These are phyloP conservation scores for Cavia aperea DNA, from an alignment of 2,113 vertebrate genomes.

Conservation along the genomic window DNA sequence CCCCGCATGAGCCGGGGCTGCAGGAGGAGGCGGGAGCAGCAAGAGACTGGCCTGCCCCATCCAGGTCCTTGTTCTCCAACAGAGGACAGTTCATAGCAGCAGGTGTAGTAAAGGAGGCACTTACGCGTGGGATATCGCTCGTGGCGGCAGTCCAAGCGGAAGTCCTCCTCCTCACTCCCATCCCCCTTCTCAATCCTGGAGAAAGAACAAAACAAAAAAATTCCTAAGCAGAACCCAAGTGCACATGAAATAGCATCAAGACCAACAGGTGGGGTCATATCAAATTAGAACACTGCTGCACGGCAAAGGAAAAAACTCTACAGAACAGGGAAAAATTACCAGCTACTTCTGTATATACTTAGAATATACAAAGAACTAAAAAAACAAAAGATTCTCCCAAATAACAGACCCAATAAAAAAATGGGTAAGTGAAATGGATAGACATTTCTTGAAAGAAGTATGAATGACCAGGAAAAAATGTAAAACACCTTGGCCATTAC, in stretches of 20 bases:
- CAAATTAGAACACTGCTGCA: background rate
- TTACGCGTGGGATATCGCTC: conserved; percentile 79
- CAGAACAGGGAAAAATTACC: background rate
- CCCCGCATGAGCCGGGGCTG: background rate
- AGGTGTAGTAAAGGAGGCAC: conserved; percentile 29
- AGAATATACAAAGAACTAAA: background rate
- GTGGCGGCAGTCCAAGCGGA: conserved; percentile 76
- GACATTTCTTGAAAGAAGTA: background rate
- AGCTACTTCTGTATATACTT: background rate
- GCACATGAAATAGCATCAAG: background rate
- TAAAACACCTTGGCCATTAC: background rate
- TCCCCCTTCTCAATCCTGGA: conserved; percentile 78
- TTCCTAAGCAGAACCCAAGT: background rate
- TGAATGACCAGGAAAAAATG: background rate
- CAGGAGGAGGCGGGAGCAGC: background rate
- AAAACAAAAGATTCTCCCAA: background rate
- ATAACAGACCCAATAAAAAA: background rate
- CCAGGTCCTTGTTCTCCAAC: no score
- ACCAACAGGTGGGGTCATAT: background rate
- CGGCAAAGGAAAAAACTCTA: background rate
- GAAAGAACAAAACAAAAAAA: conserved; percentile 54
- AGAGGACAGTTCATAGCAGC: rapidly evolving
- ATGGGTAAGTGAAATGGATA: background rate
- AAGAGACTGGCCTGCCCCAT: background rate
- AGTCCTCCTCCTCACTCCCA: conserved; percentile 75